Conservation (phyloP, 2,113 vertebrate species). For the Hyaena hyaena region DNA sequence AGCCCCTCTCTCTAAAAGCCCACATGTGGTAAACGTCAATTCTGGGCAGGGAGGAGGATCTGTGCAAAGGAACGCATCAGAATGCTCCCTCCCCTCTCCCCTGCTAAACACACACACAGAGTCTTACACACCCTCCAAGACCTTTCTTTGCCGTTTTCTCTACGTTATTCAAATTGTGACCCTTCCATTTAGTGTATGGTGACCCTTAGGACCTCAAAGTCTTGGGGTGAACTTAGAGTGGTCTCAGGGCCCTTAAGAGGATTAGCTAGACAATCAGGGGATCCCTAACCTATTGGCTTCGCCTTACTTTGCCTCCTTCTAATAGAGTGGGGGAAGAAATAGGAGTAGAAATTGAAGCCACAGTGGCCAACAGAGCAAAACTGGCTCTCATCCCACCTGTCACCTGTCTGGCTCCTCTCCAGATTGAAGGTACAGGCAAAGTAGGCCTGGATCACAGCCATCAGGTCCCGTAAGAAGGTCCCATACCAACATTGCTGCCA, state of each 20-base stretch:
- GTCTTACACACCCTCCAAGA: not conserved
- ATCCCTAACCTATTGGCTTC: not conserved
- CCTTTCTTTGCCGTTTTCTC: slow-evolving; percentile 19
- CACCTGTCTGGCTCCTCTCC: slow-evolving; percentile 72
- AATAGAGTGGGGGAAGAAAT: not conserved
- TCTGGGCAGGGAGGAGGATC: not conserved
- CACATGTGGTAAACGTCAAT: not conserved
- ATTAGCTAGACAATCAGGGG: not conserved
- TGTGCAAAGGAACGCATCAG: not conserved
- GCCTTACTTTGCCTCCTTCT: not conserved
- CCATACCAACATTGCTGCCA: slow-evolving; percentile 86
- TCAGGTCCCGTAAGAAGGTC: slow-evolving; percentile 81
- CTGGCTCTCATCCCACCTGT: slow-evolving; percentile 81
- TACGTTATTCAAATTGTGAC: not conserved
- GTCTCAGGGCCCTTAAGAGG: not conserved
- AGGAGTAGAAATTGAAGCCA: not conserved
- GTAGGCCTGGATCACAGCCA: slow-evolving; percentile 82
- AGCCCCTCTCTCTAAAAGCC: slow-evolving; percentile 12
- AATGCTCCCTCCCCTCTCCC: not conserved
- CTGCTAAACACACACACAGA: not conserved
- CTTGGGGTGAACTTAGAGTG: not conserved
- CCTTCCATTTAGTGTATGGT: not conserved
- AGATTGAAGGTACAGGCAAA: slow-evolving; percentile 82
- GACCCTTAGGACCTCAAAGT: slow-evolving; percentile 8
- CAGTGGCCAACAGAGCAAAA: not conserved